Evolutionary conservation across 2,888 invertebrate species (phyloP).

Genomic region (Dromius quadrimaculatus): DNA sequence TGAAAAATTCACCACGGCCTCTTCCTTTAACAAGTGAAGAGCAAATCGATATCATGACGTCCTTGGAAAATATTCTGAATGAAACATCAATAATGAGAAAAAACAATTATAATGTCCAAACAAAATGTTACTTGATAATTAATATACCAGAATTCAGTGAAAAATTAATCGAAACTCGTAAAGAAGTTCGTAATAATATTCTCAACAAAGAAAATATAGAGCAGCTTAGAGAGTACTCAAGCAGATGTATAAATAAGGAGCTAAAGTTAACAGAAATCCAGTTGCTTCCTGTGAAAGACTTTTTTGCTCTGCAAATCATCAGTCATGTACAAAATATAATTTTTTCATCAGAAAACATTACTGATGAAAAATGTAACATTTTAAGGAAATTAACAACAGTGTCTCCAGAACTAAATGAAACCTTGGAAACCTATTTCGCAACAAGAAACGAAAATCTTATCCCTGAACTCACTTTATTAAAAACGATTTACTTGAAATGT

Average conservation of each 20-base stretch:
- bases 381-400: constrained; percentile 54
- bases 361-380: constrained; percentile 32
- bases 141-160: constrained; percentile 20
- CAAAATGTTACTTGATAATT: constrained; percentile 30
- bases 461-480: constrained; percentile 57
- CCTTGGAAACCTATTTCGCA: constrained; percentile 57
- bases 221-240: not conserved
- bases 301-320: constrained; percentile 26
- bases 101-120: not conserved
- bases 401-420: constrained; percentile 59
- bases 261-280: constrained; percentile 28
- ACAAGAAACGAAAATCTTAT: constrained; percentile 58
- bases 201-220: not conserved
- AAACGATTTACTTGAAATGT: constrained; percentile 38
- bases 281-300: constrained; percentile 39
- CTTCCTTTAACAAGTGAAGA: constrained; percentile 59
- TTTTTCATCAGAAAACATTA: constrained; percentile 1
- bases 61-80: constrained; percentile 56
- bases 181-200: constrained; percentile 9
- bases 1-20: constrained; percentile 60
- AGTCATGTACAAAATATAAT: constrained; percentile 31
- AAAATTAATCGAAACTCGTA: constrained; percentile 26
- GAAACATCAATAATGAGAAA: constrained; percentile 12
- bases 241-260: not conserved
- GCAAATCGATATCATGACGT: constrained; percentile 58